phyloP scores from a whole-genome alignment of 2,888 invertebrate genomes.

The Dicycla oo region DNA sequence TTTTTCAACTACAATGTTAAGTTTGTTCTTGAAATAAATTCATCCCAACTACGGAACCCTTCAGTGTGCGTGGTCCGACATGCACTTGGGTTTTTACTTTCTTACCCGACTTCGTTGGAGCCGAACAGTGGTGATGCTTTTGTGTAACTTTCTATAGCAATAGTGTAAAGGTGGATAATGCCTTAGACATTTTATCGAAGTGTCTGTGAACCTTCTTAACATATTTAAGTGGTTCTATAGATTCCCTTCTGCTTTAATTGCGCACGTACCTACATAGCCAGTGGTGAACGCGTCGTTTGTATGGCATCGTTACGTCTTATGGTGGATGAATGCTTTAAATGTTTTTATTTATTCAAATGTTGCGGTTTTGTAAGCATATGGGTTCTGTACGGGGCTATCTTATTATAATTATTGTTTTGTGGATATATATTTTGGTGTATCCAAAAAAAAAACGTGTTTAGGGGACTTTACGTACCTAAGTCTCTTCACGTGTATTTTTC shows the following conservation, averaged over 20 bases:
- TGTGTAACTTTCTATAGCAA: neutral
- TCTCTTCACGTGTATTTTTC: too few species aligned
- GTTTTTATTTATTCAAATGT: conserved; percentile 26
- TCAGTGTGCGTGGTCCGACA: too few species aligned
- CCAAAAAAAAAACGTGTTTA: too few species aligned
- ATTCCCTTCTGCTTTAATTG: conserved; percentile 17
- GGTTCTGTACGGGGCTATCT: neutral
- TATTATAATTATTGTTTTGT: too few species aligned
- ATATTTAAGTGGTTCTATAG: conserved; percentile 6
- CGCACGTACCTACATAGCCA: neutral
- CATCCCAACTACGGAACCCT: too few species aligned
- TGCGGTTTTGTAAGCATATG: neutral
- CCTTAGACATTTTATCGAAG: neutral
- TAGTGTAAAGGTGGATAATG: too few species aligned
- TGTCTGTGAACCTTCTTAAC: conserved; percentile 8
- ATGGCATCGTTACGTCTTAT: conserved; percentile 40
- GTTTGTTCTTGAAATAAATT: too few species aligned
- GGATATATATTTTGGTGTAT: too few species aligned
- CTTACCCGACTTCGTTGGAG: neutral
- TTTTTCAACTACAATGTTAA: too few species aligned
- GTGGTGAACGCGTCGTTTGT: conserved; percentile 1
- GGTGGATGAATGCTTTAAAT: conserved; percentile 28
- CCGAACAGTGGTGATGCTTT: neutral
- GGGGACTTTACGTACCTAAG: too few species aligned
- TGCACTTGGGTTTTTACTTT: too few species aligned